phyloP scores from a whole-genome alignment of 1,140 invertebrate genomes.

The Lordiphosa stackelbergi region DNA sequence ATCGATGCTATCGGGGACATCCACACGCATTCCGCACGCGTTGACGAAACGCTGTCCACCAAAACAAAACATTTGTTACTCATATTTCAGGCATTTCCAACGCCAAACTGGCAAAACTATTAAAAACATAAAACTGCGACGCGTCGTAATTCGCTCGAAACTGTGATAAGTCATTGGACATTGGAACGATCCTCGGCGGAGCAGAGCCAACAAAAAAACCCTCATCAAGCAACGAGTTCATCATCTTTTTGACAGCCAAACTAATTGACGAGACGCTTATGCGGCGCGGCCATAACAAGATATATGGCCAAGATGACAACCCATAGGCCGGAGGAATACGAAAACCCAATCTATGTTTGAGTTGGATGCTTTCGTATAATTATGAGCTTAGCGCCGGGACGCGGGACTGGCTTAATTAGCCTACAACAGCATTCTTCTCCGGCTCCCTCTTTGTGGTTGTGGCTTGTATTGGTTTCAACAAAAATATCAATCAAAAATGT shows the following conservation, averaged over 20 bases:
- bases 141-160: conserved; percentile 72
- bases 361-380: conserved; percentile 56
- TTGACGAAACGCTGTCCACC: conserved; percentile 31
- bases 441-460: background rate
- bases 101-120: conserved; percentile 66
- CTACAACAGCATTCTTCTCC: conserved; percentile 31
- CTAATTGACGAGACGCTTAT: conserved; percentile 76
- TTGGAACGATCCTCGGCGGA: conserved; percentile 26
- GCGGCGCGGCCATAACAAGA: conserved; percentile 67
- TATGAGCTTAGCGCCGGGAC: conserved; percentile 73
- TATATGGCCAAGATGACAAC: conserved; percentile 71
- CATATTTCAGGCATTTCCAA: conserved; percentile 69
- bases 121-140: conserved; percentile 50
- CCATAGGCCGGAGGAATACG: conserved; percentile 27
- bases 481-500: conserved; percentile 73
- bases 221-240: conserved; percentile 76
- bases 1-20: conserved; percentile 53
- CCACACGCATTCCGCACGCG: conserved; percentile 36
- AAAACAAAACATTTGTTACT: conserved; percentile 35
- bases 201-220: conserved; percentile 43
- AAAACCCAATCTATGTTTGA: conserved; percentile 12
- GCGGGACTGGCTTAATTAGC: conserved; percentile 62
- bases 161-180: conserved; percentile 72
- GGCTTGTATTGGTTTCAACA: conserved; percentile 66
- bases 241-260: conserved; percentile 77